These are phyloP conservation scores for Callorhinus ursinus DNA, from an alignment of 2,113 vertebrate genomes.

Conservation along the genomic window DNA sequence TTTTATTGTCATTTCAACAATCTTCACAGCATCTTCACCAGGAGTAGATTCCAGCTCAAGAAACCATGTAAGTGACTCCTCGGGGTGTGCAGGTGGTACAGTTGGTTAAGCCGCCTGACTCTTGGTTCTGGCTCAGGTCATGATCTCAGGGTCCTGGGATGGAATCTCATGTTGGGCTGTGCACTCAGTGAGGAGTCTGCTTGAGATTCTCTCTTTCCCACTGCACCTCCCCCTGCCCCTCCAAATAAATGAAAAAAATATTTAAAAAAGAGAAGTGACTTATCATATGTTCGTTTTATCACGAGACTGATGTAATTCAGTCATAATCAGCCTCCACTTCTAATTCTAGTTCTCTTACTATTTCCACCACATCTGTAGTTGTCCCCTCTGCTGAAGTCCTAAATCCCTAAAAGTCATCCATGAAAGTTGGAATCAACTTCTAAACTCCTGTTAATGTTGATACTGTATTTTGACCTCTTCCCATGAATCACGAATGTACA, in stretches of 20 bases:
- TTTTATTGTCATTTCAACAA: background rate
- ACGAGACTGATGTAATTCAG: background rate
- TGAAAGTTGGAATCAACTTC: background rate
- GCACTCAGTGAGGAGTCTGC: background rate
- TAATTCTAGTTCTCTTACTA: background rate
- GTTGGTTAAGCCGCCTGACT: background rate
- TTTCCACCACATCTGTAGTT: background rate
- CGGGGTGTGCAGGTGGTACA: background rate
- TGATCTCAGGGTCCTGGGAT: background rate
- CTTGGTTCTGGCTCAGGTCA: background rate
- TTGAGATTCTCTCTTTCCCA: background rate
- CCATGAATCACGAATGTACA: background rate
- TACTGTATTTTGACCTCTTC: background rate
- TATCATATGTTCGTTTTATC: background rate
- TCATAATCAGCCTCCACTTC: background rate
- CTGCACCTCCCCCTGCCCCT: background rate
- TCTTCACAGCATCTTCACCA: background rate
- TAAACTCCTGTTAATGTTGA: background rate
- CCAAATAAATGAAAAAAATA: background rate
- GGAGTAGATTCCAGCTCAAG: background rate
- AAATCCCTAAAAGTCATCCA: background rate
- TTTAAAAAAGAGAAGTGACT: background rate
- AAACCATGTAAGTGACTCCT: background rate
- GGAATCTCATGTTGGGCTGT: background rate
- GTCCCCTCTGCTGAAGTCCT: background rate